phyloP scores from a whole-genome alignment of 2,888 invertebrate genomes.

The Brachycybe producta region DNA sequence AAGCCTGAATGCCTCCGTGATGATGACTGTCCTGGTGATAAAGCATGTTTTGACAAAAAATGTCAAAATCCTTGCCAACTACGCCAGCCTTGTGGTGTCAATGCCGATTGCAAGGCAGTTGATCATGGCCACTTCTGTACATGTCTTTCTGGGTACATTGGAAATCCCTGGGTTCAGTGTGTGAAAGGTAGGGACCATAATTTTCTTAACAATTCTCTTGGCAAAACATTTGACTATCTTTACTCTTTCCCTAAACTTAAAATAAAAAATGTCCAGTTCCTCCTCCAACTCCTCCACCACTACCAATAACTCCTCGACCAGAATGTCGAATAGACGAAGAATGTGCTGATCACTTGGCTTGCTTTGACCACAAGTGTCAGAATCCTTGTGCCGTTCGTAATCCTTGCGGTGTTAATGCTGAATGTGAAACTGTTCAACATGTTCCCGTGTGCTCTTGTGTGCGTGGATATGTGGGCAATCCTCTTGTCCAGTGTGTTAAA shows the following conservation, averaged over 20 bases:
- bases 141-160: constrained; percentile 57
- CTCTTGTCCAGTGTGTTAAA: constrained; percentile 21
- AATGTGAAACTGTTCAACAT: constrained; percentile 76
- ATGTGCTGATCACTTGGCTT: constrained; percentile 61
- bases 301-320: constrained; percentile 13
- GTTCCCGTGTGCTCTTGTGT: constrained; percentile 69
- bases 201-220: no score
- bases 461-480: constrained; percentile 23
- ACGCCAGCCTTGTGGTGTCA: constrained; percentile 57
- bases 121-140: constrained; percentile 64
- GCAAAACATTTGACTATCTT: background rate
- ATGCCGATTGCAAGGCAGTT: constrained; percentile 61
- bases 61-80: constrained; percentile 49
- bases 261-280: no score
- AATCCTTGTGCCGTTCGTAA: constrained; percentile 57
- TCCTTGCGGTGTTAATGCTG: constrained; percentile 66
- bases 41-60: constrained; percentile 54
- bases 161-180: constrained; percentile 65
- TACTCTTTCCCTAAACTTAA: no score
- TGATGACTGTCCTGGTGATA: constrained; percentile 55
- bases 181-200: constrained; percentile 28
- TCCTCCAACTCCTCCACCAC: background rate
- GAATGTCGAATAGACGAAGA: constrained; percentile 18
- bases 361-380: constrained; percentile 56
- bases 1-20: constrained; percentile 57